Evolutionary conservation across 2,797 vertebrate species (phyloP), one percentile per base, ranked within the genome.

Genomic region (Botia kubotai): DNA sequence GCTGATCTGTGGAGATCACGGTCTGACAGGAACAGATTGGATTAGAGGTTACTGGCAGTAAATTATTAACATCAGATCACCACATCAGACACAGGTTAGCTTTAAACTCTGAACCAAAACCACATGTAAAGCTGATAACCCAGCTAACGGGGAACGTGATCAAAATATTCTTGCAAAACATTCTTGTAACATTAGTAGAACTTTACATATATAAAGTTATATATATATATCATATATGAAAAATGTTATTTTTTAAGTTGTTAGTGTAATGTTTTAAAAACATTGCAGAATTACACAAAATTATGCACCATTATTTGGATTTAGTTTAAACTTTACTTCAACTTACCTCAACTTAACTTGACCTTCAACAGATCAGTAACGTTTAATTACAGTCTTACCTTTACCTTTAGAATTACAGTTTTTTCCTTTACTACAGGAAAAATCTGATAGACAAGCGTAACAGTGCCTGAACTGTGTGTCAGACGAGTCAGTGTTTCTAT

Each of bases 11-110:
- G 48, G 14, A 58, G 73, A 72, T 75, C 50, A 26, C 50, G 65
- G 74, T 67, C 74, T 82, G 82, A 72, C 57, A 50, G 6, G 62
- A 67, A 73, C 33, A 52, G 77, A 80, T 71, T 81, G 77, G 80
- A 82, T 81, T 82, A 84, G 76, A 84, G 83, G 80, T 84, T 63
- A 81, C 50, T 65, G 58, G 21, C 16, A 29, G 77, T 82, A 66
- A 83, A 86, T 86, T 60, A 86, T 86, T 86, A 81, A 83, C 81
- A 57, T 58, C 23, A 26, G 23, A 26, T 26, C 62, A 55, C 52
- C 52, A 57, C 67, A 74, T 70, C 70, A 68, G 21, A 50, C 53
- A 29, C 6, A 13, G 4, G 57, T 69, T 69, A 26, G 43, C 43
- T 69, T 46, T 26, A 69, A 69, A 69, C 39, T 19, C 1, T 58